A percentile compares a stretch with the other conserved stretches of the same genome.
Evolutionary conservation across 2,797 vertebrate species (phyloP).

Genomic region (Hypotaenidia okinawae): DNA sequence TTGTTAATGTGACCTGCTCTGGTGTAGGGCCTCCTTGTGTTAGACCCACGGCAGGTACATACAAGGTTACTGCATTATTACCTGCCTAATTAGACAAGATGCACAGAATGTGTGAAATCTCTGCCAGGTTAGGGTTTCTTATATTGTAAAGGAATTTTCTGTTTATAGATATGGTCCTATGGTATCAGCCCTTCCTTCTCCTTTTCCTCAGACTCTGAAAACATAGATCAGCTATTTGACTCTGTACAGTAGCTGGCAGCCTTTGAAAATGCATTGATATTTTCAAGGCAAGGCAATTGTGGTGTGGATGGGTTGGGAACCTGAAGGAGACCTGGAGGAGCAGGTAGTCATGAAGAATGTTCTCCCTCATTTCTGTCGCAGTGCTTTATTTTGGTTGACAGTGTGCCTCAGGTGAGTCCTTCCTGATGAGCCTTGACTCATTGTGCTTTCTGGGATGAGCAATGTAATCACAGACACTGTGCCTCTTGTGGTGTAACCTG

Average conservation of each 20-base stretch:
- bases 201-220: background rate
- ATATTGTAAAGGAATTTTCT: background rate
- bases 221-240: background rate
- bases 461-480: background rate
- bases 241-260: background rate
- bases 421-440: fast-evolving
- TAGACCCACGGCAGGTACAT: background rate
- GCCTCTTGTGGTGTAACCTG: background rate
- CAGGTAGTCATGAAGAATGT: background rate
- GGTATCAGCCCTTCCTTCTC: background rate
- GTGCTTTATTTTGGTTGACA: constrained; percentile 22
- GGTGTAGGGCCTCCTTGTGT: background rate
- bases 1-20: background rate
- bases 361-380: background rate
- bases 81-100: background rate
- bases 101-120: background rate
- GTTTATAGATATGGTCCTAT: background rate
- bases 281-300: background rate
- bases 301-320: fast-evolving
- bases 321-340: background rate
- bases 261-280: background rate
- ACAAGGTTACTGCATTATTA: background rate
- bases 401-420: background rate
- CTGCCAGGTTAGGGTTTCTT: background rate
- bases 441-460: background rate